Percentiles rank a stretch among this genome's conserved stretches.
phyloP scores from a whole-genome alignment of 2,113 vertebrate genomes.

The Leptobrachium ailaonicum region DNA sequence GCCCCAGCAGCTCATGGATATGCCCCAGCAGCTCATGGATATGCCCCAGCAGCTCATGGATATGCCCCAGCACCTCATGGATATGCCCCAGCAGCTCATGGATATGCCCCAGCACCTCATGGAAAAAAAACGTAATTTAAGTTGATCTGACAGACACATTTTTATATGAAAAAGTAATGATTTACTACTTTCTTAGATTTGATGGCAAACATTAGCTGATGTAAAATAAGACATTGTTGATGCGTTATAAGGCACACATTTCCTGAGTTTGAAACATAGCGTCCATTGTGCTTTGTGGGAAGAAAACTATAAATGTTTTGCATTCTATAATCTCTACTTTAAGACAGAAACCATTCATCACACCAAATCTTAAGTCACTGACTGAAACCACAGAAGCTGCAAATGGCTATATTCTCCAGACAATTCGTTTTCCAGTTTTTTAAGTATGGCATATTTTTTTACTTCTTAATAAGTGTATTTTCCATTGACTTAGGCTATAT shows the following conservation, averaged over 20 bases:
- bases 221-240: conserved; percentile 44
- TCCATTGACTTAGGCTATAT: neutral
- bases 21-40: no score
- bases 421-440: conserved; percentile 35
- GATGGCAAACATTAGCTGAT: conserved; percentile 48
- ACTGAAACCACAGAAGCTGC: conserved; percentile 51
- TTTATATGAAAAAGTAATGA: conserved; percentile 21
- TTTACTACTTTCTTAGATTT: conserved; percentile 38
- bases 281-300: conserved; percentile 45
- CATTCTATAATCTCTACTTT: conserved; percentile 45
- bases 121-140: neutral
- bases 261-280: conserved; percentile 45
- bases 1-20: no score
- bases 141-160: conserved; percentile 39
- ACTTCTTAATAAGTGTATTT: conserved; percentile 23
- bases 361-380: conserved; percentile 44
- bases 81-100: no score
- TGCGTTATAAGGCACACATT: conserved; percentile 41
- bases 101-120: no score
- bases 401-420: conserved; percentile 48
- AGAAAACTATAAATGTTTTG: conserved; percentile 44
- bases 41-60: no score
- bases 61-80: no score
- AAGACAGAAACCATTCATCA: conserved; percentile 50
- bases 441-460: conserved; percentile 25